Conservation (phyloP, 2,797 vertebrate genomes). For the Masticophis lateralis region DNA sequence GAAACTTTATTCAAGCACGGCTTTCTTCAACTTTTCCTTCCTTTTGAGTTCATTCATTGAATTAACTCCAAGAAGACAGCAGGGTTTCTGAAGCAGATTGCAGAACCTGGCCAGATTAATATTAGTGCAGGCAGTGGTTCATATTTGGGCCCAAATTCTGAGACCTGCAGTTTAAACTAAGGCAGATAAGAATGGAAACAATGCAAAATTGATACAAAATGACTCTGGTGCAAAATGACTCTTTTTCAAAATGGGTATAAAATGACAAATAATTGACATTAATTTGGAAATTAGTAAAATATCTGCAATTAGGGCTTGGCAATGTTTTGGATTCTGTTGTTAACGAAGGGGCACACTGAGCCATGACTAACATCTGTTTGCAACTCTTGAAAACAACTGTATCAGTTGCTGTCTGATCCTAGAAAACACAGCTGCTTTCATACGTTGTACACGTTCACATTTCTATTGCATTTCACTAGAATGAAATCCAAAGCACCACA, state of each 20-base stretch:
- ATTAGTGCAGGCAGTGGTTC: neutral
- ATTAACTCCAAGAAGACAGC: neutral
- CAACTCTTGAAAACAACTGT: neutral
- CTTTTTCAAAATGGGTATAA: neutral
- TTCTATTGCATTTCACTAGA: neutral
- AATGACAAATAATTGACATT: neutral
- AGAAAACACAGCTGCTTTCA: neutral
- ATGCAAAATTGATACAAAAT: neutral
- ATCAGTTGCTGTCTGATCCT: neutral
- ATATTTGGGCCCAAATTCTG: neutral
- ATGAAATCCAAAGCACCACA: neutral
- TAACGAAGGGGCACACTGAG: neutral
- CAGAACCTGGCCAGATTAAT: neutral
- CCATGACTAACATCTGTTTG: neutral
- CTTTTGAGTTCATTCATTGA: neutral
- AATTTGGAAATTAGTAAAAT: neutral
- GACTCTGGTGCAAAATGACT: neutral
- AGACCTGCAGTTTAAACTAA: neutral
- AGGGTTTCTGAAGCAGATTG: neutral
- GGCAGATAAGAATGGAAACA: neutral
- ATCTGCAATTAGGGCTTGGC: neutral
- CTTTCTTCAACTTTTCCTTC: neutral
- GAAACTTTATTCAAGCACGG: neutral
- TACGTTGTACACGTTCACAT: neutral
- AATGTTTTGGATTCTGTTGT: neutral